Base-by-base conservation (phyloP, 1,140 invertebrate genomes). In the Papilio aristodemus region DNA sequence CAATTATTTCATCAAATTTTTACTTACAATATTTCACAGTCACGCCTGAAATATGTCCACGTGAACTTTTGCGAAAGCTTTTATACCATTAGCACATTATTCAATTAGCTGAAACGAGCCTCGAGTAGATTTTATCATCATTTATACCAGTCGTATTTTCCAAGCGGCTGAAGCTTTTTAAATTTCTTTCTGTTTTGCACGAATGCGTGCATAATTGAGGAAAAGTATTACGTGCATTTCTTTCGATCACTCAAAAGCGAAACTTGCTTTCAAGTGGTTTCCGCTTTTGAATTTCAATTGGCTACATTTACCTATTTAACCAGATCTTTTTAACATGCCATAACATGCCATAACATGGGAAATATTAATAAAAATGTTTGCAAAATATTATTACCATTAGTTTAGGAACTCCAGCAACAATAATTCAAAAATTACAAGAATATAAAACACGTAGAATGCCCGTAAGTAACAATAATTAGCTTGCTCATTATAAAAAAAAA, bases 121-220 rank as follows among this genome's bases (percentile, higher is more conserved):
- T 64, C 13, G 11, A 14, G 39, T 54, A 54, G 38, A 43, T 25
- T 25, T 64, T 43, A 43, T 64, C 38, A n/a, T 11, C 37, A 25
- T 64, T 64, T 43, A 19, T n/a, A 27, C 9, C 60, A 43, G 9
- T 64, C 38, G 63, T 66, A 32, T 46, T 66, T 66, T 68, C 11
- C 25, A 62, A 74, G 68, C 39, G 64, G 39, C 22, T 22, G 66
- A 74, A 67, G 41, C 50, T 76, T 72, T 71, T 67, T 58, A 72
- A 71, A 74, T 69, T 72, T 58, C 58, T 36, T 68, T 72, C 38
- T 14, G 10, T 57, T 60, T 39, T 66, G 70, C 70, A 71, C 62
- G 73, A 68, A 74, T 68, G 63, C 64, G 60, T 72, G 19, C 63
- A 66, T 66, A 73, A 72, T 70, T 71, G 58, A 71, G 62, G 67